Evolutionary conservation across 2,113 vertebrate genomes (phyloP), one percentile per base, ranked within the genome.

Genomic region (Burhinus bistriatus): DNA sequence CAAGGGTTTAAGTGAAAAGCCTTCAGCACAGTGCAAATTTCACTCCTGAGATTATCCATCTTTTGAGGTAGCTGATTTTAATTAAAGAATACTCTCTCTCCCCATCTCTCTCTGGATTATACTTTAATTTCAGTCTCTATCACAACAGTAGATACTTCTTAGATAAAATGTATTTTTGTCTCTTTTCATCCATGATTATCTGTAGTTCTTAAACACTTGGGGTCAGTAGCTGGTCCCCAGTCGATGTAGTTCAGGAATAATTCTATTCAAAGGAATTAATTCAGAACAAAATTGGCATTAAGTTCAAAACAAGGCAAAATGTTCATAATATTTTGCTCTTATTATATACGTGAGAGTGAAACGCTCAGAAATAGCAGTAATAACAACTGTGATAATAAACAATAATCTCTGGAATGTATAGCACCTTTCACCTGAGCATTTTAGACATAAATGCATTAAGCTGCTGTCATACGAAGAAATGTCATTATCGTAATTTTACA

Each of bases 21-120:
- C 95, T 96, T 96, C 84, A 94, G 93, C 91, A 91, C 89, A 95
- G 93, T 89, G 94, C 89, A 95, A 95, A 93, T 97, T 97, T 97
- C 95, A 95, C 94, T 91, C 87, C 93, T 97, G 96, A 96, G 97
- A 97, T 95, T 97, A 95, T 70, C 84, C 87, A 91, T 97, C 94
- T 96, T 97, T 94, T 94, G 96, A 96, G 95, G 97, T 80, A 96
- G 96, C 89, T 95, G 96, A 96, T 96, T 97, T 97, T 97, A 97
- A 96, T 97, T 97, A 97, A 97, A 95, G 94, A 95, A 95, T 77
- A 83, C 34, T 93, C 84, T 93, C 61, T 38, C 61, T 21, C 80
- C 3, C 90, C 13, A 87, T 54, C 94, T 45, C 89, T 94, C 93
- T 89, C 93, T 90, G 95, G 96, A 95, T 94, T 95, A 95, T 95